Evolutionary conservation across 2,113 vertebrate species (phyloP), one percentile per base, ranked within the genome.

Genomic region (Plecturocebus donacophilus): DNA sequence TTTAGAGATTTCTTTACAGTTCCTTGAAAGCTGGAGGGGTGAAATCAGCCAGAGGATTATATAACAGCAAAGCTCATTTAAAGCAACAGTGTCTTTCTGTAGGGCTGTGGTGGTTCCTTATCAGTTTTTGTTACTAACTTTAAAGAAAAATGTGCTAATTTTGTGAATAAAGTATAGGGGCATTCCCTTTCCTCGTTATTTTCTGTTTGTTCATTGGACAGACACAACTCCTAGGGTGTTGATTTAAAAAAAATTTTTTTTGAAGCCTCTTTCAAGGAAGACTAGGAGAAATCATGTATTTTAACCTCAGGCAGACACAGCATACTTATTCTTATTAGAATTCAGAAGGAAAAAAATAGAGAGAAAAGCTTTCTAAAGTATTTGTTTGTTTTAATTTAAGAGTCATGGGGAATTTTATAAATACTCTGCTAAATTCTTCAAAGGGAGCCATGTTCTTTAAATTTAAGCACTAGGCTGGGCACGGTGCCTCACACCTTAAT

Each of bases 1-100:
- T 96, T 98, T 97, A 75, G 97, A 88, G 92, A 93, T 97, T 96
- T 97, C 98, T 97, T 95, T 97, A 94, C 40, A 96, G 92, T 97
- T 98, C 97, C 97, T 98, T 98, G 97, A 98, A 98, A 98, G 96
- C 96, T 71, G 21, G 19, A 6, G 6, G 75, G 75, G 66, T 68
- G 92, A 94, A 92, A 68, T n/a, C 87, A 87, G 97, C 94, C 91
- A 89, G 85, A 64, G 71, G 94, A 91, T 98, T 98, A 96, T 89
- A 94, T 96, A 97, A 98, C 80, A 81, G 90, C 30, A 87, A 87
- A 91, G 40, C 47, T 25, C 30, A 47, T 68, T 97, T 96, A 96
- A 97, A 98, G 97, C 49, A 8, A 87, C 87, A 89, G 96, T 2
- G 80, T 70, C 88, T 92, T 89, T 79, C 81, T 88, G 35, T 82